Evolutionary conservation across 64 coral and sea anemone species (phyloP).

Genomic region (Stylophora pistillata): DNA sequence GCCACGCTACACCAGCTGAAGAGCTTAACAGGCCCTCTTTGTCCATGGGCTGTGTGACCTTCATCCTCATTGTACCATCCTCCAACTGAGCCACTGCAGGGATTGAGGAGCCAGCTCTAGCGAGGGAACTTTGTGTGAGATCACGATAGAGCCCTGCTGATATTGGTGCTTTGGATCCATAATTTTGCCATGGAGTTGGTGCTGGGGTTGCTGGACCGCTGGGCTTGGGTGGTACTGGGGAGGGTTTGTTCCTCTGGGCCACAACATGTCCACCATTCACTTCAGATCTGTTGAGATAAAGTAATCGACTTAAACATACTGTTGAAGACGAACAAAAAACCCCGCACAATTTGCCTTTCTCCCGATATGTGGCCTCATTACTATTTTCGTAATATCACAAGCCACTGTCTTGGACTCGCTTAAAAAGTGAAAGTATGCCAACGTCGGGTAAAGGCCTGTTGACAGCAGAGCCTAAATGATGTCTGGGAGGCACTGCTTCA

Average conservation of each 20-base stretch:
- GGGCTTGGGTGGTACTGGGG: conserved; percentile 28
- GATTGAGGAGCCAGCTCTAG: conserved; percentile 56
- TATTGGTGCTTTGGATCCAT: neutral
- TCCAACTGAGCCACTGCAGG: conserved; percentile 53
- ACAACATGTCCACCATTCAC: conserved; percentile 58
- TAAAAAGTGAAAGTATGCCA: neutral
- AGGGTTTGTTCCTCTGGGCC: conserved; percentile 58
- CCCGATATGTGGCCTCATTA: too few relatives aligned
- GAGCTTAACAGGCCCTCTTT: conserved; percentile 12
- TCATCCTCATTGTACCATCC: conserved; percentile 62
- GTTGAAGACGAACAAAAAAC: too few relatives aligned
- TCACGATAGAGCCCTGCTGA: conserved; percentile 45
- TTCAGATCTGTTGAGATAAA: conserved; percentile 37
- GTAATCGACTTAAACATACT: neutral
- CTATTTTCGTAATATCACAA: too few relatives aligned
- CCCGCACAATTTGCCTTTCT: too few relatives aligned
- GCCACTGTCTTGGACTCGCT: too few relatives aligned
- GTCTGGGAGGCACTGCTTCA: too few relatives aligned
- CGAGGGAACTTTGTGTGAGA: conserved; percentile 41
- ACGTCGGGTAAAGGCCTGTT: too few relatives aligned
- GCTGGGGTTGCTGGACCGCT: conserved; percentile 51
- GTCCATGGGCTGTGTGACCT: conserved; percentile 46
- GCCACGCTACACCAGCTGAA: neutral
- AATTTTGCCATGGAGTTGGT: conserved; percentile 65
- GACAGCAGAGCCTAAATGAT: too few relatives aligned